Evolutionary conservation across 2,113 vertebrate species (phyloP), one percentile per base, ranked within the genome.

Genomic region (Shinisaurus crocodilurus): DNA sequence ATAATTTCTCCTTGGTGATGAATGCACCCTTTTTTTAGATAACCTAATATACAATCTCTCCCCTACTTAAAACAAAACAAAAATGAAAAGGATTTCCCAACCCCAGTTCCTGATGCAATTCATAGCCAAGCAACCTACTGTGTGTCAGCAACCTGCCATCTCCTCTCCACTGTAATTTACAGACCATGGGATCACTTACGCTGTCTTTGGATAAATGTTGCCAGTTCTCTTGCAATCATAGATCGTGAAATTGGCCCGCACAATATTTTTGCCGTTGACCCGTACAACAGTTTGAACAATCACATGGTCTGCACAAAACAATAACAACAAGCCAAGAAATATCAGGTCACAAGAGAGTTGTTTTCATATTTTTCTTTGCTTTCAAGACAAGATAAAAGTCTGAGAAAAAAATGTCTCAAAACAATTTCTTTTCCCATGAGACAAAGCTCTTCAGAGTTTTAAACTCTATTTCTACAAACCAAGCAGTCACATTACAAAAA

Each of bases 181-280:
- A 82, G 50, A 13, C 76, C 0, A 1, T 1, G 0, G 0, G 15
- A 32, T 79, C 89, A 98, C 99, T 99, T 92, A 99, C 99, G 98
- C 97, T 12, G 96, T 98, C 92, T 97, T 98, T 0, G 97, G 96
- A 94, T 99, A 96, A 92, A 99, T 98, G 27, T 93, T 96, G 54
- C 98, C 98, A 0, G 98, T 97, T 91, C 97, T 98, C 94, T 97
- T 96, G 90, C 99, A 99, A 96, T 99, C 98, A 0, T 99, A 99
- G 97, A 99, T 98, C 96, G 98, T 97, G 96, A 99, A 98, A 92
- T 95, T 99, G 91, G 98, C 98, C 81, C 94, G 94, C 88, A 99
- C 98, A 40, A 99, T 98, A 87, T 97, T 96, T 92, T 95, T 98
- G 92, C 98, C 97, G 23, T 98, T 98, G 92, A 99, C 98, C 93